These are phyloP conservation scores for Lordiphosa collinella DNA, from an alignment of 1,140 invertebrate genomes.

Conservation along the genomic window DNA sequence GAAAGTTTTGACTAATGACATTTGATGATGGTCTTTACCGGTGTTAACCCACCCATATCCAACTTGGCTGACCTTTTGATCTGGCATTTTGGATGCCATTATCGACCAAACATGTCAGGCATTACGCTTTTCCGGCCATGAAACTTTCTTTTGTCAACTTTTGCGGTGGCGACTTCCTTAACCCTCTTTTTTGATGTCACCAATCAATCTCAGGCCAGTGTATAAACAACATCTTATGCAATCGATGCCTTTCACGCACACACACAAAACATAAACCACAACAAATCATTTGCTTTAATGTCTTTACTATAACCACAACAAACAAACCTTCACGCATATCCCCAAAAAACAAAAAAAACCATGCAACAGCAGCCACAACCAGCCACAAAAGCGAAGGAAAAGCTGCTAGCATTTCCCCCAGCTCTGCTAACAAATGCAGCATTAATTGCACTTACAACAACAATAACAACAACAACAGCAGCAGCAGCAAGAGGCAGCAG, in stretches of 20 bases:
- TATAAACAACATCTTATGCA: slow-evolving; percentile 43
- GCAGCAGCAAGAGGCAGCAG: slow-evolving; percentile 21
- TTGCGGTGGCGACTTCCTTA: no score
- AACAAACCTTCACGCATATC: slow-evolving; percentile 31
- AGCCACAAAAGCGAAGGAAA: slow-evolving; percentile 31
- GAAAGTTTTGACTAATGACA: no score
- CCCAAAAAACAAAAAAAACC: slow-evolving; percentile 16
- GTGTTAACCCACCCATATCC: no score
- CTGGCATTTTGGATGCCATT: no score
- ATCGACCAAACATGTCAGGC: no score
- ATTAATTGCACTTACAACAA: slow-evolving; percentile 47
- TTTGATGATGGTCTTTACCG: no score
- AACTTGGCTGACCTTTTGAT: no score
- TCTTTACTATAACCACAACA: slow-evolving; percentile 41
- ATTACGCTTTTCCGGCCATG: no score
- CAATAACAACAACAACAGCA: slow-evolving; percentile 30
- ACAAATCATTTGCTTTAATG: slow-evolving; percentile 47
- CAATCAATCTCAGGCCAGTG: neutral
- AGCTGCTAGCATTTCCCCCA: slow-evolving; percentile 17
- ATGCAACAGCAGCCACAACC: slow-evolving; percentile 14
- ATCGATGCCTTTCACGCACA: slow-evolving; percentile 27
- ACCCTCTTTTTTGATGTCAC: no score
- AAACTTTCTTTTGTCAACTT: no score
- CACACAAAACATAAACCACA: slow-evolving; percentile 28
- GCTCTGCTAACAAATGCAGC: slow-evolving; percentile 45